These are phyloP conservation scores for Puffinus mauretanicus DNA, from an alignment of 2,113 vertebrate genomes.

Conservation along the genomic window DNA sequence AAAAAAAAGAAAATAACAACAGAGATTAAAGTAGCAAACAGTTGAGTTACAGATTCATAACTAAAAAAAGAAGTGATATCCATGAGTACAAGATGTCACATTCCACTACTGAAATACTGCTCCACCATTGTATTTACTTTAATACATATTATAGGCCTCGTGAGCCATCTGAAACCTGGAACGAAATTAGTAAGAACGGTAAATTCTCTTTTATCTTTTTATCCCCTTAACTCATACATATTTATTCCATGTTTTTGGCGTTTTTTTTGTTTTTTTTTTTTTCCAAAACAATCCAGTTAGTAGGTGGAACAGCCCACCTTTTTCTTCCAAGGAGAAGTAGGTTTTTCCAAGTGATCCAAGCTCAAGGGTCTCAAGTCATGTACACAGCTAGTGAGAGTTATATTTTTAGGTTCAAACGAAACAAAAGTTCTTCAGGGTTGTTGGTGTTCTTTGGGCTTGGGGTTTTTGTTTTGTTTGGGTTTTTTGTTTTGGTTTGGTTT, in stretches of 20 bases:
- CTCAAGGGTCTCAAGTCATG: background rate
- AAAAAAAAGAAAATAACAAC: background rate
- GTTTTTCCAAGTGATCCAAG: background rate
- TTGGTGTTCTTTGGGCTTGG: background rate
- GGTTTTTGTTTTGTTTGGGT: background rate
- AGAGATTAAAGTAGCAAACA: background rate
- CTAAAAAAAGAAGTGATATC: background rate
- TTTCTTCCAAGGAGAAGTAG: background rate
- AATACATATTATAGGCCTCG: background rate
- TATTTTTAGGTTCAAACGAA: background rate
- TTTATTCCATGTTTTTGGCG: background rate
- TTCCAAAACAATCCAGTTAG: background rate
- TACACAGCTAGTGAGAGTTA: background rate
- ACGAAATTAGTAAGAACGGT: background rate
- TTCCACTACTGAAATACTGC: background rate
- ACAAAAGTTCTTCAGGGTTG: background rate
- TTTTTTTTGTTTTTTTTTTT: background rate
- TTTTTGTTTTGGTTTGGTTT: rapidly evolving
- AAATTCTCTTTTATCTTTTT: background rate
- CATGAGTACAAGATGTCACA: background rate
- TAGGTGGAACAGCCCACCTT: background rate
- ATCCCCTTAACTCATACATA: background rate
- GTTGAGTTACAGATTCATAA: background rate
- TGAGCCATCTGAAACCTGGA: background rate
- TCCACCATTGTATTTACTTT: background rate